These are phyloP conservation scores for Acleris sparsana DNA, from an alignment of 2,888 invertebrate genomes.

Conservation along the genomic window DNA sequence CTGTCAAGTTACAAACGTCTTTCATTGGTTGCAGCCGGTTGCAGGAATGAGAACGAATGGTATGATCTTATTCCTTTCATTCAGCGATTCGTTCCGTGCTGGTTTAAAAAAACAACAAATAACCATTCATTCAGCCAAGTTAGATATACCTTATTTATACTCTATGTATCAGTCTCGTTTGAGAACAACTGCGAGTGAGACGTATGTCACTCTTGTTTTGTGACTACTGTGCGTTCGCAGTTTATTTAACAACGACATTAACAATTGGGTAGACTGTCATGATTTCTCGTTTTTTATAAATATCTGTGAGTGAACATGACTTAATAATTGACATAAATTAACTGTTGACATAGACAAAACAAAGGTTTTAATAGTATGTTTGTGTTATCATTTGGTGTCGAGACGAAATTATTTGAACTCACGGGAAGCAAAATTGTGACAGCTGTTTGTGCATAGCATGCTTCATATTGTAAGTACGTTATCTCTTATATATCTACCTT, in stretches of 20 bases:
- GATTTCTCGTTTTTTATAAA: slow-evolving; percentile 30
- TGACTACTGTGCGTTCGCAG: slow-evolving; percentile 79
- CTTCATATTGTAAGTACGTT: slow-evolving; percentile 73
- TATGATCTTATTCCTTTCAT: slow-evolving; percentile 8
- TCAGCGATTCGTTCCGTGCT: slow-evolving; percentile 13
- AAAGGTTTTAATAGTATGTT: slow-evolving; percentile 54
- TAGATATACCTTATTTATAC: too few species aligned
- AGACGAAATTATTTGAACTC: slow-evolving; percentile 53
- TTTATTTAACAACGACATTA: slow-evolving; percentile 48
- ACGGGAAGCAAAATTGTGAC: slow-evolving; percentile 60
- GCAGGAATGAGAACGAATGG: slow-evolving; percentile 26
- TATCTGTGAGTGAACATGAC: slow-evolving; percentile 29
- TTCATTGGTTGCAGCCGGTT: slow-evolving; percentile 23
- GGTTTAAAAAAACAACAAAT: slow-evolving; percentile 25
- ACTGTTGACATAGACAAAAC: slow-evolving; percentile 50
- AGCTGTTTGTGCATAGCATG: slow-evolving; percentile 78
- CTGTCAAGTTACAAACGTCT: slow-evolving; percentile 20
- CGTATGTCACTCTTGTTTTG: slow-evolving; percentile 67
- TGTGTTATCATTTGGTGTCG: slow-evolving; percentile 69
- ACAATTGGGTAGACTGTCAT: slow-evolving; percentile 37
- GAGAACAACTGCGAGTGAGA: slow-evolving; percentile 66
- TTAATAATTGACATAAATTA: slow-evolving; percentile 11
- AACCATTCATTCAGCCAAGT: slow-evolving; percentile 22
- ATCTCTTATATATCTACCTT: slow-evolving; percentile 24
- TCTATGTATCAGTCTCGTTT: slow-evolving; percentile 46